Percentiles rank a stretch among this genome's conserved stretches.
These are phyloP conservation scores for Scaptomyza tumidula DNA, from an alignment of 2,888 invertebrate genomes.

Conservation along the genomic window DNA sequence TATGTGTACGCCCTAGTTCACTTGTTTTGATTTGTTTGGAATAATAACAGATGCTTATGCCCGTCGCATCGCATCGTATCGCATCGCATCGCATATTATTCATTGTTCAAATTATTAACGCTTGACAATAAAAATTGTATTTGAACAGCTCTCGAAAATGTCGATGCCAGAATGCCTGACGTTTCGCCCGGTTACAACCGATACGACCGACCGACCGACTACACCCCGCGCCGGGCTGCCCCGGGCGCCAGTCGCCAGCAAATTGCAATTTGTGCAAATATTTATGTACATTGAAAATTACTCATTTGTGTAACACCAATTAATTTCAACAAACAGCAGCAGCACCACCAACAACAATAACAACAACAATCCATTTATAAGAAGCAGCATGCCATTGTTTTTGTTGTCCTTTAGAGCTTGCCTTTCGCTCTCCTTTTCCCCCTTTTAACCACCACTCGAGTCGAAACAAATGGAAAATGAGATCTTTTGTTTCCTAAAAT, in stretches of 20 bases:
- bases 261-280: constrained; percentile 83
- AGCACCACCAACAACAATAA: constrained; percentile 26
- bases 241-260: constrained; percentile 45
- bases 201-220: neutral
- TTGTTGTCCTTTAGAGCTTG: constrained; percentile 44
- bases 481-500: constrained; percentile 79
- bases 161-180: neutral
- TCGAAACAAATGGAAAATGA: constrained; percentile 77
- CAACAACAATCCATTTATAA: constrained; percentile 60
- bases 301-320: constrained; percentile 82
- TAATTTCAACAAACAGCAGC: constrained; percentile 78
- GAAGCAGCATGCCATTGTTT: constrained; percentile 43
- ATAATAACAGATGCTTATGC: constrained; percentile 83
- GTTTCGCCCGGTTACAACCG: neutral
- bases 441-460: constrained; percentile 27
- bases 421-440: neutral
- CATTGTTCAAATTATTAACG: constrained; percentile 83
- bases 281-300: constrained; percentile 82
- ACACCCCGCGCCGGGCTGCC: neutral
- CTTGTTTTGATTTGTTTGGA: constrained; percentile 84
- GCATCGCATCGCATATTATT: constrained; percentile 75
- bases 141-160: constrained; percentile 74
- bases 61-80: constrained; percentile 31
- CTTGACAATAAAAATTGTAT: constrained; percentile 81
- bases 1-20: constrained; percentile 66